These are phyloP conservation scores for Pharmacophagus antenor DNA, from an alignment of 2,888 invertebrate genomes.

Conservation along the genomic window DNA sequence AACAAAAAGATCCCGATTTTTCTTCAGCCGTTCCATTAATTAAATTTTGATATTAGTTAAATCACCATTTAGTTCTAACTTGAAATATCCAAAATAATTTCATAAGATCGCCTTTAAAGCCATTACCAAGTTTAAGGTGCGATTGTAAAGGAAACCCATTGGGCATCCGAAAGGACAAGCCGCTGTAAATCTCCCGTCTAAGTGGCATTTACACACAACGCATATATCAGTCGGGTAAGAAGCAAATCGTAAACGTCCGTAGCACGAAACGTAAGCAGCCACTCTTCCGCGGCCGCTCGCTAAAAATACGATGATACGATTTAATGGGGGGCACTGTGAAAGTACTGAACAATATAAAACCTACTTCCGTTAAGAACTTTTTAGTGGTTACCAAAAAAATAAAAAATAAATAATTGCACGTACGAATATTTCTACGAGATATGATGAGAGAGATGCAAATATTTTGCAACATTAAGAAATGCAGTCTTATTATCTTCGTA, in stretches of 20 bases:
- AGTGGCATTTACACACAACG: slow-evolving; percentile 76
- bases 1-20: no score
- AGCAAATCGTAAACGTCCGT: slow-evolving; percentile 72
- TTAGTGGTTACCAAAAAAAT: not conserved
- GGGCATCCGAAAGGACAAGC: slow-evolving; percentile 32
- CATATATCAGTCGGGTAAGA: slow-evolving; percentile 59
- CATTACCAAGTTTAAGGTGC: slow-evolving; percentile 4
- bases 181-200: slow-evolving; percentile 68
- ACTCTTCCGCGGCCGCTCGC: slow-evolving; percentile 44
- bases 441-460: no score
- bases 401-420: no score
- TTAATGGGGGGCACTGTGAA: slow-evolving; percentile 23
- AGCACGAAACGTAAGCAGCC: slow-evolving; percentile 44
- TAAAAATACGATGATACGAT: slow-evolving; percentile 36
- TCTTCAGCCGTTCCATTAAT: no score
- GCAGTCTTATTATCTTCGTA: no score
- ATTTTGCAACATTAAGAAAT: no score
- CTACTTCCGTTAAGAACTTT: slow-evolving; percentile 2
- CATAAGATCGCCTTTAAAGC: no score
- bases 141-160: slow-evolving; percentile 26
- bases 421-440: no score
- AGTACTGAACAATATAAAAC: slow-evolving; percentile 30
- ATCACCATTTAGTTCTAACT: no score
- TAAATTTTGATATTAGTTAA: no score
- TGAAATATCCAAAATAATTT: no score